A percentile compares a stretch with the other conserved stretches of the same genome.
Evolutionary conservation across 2,113 vertebrate genomes (phyloP).

Genomic region (Asarcornis scutulata): DNA sequence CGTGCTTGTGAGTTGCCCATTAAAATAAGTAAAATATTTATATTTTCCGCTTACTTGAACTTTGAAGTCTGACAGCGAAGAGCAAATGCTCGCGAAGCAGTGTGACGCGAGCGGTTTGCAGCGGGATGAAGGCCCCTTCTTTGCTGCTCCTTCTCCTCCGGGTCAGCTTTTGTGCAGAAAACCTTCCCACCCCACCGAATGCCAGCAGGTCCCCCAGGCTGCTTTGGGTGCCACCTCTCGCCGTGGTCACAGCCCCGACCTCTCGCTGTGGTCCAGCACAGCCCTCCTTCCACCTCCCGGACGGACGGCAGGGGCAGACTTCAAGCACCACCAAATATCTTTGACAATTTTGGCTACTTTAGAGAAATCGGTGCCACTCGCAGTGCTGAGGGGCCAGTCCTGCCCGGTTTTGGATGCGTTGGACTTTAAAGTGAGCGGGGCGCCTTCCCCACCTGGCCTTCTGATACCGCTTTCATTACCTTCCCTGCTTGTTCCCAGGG

Average conservation of each 20-base stretch:
- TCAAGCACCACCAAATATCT: neutral
- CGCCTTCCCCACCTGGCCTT: neutral
- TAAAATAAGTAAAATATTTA: slow-evolving; percentile 30
- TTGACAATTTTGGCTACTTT: neutral
- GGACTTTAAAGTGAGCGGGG: accelerated
- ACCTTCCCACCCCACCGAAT: neutral
- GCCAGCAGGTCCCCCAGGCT: neutral
- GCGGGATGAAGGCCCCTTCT: neutral
- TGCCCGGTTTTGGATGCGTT: neutral
- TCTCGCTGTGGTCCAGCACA: neutral
- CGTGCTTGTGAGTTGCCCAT: slow-evolving; percentile 5
- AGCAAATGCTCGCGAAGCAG: slow-evolving; percentile 4
- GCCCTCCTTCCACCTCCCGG: neutral
- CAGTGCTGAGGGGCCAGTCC: neutral
- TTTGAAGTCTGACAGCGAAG: neutral
- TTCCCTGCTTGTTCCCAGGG: neutral
- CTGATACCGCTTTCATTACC: accelerated
- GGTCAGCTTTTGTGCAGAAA: neutral
- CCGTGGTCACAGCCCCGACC: neutral
- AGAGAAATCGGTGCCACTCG: neutral
- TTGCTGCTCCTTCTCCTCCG: neutral
- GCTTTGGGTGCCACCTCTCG: neutral
- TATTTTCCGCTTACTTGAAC: slow-evolving; percentile 31
- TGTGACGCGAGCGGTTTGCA: neutral
- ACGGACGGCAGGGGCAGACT: neutral